Evolutionary conservation across 2,113 vertebrate genomes (phyloP), one percentile per base, ranked within the genome.

Genomic region (Zingel zingel): DNA sequence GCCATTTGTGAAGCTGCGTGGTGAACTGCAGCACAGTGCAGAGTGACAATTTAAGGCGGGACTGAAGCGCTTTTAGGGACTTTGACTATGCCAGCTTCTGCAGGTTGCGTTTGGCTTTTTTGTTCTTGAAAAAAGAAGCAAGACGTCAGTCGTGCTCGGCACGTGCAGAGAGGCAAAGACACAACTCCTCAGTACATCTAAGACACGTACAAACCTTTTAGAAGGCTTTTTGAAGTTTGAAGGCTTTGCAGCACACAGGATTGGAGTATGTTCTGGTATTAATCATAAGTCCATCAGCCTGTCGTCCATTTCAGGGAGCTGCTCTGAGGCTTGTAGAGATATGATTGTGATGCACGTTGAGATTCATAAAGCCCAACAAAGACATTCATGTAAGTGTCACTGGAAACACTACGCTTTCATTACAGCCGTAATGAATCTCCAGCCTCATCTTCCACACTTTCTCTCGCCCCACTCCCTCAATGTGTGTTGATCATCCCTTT

Each of bases 391-490:
- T 87, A 16, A 12, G 64, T 66, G 79, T 85, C 68, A 58, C 67
- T 33, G 75, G 77, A 90, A 89, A 86, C 85, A 81, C 56, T 57
- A 71, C 2, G 48, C 88, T 88, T 82, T 87, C 68, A 68, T 85
- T 79, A 83, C 85, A 76, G 72, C 78, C 39, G 45, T 78, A 79
- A 90, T 91, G 84, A 91, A 92, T 93, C 89, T 86, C 61, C 66
- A 1, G 57, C 71, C 71, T 70, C 86, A 78, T 77, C 39, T 77
- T 86, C 71, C 82, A 15, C 30, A 74, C 86, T 61, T 48, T 54
- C 71, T 67, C 65, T 39, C 65, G 70, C 64, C 50, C n/a, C 6
- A 19, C 30, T 78, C 58, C 63, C 81, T 56, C n/a, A 3, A 64
- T 36, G 63, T 72, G 56, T 62, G 79, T 81, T 85, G 74, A 86